These are phyloP conservation scores for Zosterops hypoxanthus DNA, from an alignment of 2,113 vertebrate species.

Conservation along the genomic window DNA sequence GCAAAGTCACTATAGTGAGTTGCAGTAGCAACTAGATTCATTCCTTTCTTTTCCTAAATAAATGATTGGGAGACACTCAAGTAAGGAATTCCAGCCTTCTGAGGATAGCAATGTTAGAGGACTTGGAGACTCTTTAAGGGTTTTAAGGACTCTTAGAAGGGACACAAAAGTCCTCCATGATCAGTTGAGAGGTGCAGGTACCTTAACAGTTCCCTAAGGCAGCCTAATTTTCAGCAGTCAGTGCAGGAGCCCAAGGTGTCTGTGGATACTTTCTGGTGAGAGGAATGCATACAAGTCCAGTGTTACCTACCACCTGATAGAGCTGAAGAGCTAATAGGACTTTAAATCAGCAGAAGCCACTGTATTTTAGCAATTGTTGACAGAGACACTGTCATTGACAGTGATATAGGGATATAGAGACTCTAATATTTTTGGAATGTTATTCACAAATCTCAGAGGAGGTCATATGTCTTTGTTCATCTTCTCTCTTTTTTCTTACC, in stretches of 20 bases:
- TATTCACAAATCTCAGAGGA: background rate
- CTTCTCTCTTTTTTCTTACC: background rate
- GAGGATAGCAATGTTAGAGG: background rate
- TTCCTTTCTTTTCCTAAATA: background rate
- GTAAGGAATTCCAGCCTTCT: background rate
- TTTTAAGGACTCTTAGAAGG: background rate
- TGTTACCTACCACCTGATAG: background rate
- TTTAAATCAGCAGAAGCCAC: background rate
- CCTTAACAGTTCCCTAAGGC: background rate
- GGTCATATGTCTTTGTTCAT: background rate
- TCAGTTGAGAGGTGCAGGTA: background rate
- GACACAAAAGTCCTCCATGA: background rate
- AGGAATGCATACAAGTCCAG: background rate
- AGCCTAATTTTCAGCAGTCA: background rate
- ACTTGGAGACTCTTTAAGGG: background rate
- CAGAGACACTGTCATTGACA: background rate
- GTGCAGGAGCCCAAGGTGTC: background rate
- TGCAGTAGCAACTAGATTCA: background rate
- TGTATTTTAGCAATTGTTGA: background rate
- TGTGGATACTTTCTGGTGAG: background rate
- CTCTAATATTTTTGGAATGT: background rate
- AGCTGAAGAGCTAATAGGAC: background rate
- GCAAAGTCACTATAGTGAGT: background rate
- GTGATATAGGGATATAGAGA: background rate
- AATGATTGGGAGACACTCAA: background rate